phyloP scores from a whole-genome alignment of 2,888 invertebrate species.

The Drosophila cognata region DNA sequence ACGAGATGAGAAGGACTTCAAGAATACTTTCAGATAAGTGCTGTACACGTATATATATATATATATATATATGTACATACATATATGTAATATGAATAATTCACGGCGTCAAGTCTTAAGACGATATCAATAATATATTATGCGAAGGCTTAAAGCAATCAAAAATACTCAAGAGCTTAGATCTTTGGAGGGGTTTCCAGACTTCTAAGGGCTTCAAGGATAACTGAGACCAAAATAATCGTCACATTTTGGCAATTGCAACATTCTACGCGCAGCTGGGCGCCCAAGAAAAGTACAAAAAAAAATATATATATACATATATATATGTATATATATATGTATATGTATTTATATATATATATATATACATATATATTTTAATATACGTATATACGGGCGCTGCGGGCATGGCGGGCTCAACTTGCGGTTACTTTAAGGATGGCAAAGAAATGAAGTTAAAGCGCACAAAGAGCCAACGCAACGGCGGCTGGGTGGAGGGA shows the following conservation, averaged over 20 bases:
- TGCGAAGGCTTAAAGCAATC: not conserved
- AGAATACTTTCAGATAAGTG: not conserved
- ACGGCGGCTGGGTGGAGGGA: not conserved
- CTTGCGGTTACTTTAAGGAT: constrained; percentile 20
- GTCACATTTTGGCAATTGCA: constrained; percentile 40
- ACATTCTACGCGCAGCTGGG: constrained; percentile 18
- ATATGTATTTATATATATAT: not conserved
- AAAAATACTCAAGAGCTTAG: constrained; percentile 1
- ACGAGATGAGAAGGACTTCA: not conserved
- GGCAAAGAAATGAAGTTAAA: constrained; percentile 62
- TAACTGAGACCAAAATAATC: constrained; percentile 6
- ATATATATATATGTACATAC: no score
- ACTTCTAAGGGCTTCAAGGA: not conserved
- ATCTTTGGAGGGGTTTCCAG: not conserved
- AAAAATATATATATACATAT: not conserved
- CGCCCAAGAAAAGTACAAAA: constrained; percentile 1
- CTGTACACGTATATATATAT: not conserved
- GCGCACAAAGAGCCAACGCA: constrained; percentile 34
- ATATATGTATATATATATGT: no score
- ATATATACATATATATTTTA: not conserved
- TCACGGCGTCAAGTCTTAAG: not conserved
- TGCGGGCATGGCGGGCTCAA: constrained; percentile 1
- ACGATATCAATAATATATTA: not conserved
- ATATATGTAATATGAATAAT: no score
- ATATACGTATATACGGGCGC: not conserved